Percentiles rank a stretch among this genome's conserved stretches.
Evolutionary conservation across 2,113 vertebrate genomes (phyloP).

Genomic region (Brachypteracias leptosomus): DNA sequence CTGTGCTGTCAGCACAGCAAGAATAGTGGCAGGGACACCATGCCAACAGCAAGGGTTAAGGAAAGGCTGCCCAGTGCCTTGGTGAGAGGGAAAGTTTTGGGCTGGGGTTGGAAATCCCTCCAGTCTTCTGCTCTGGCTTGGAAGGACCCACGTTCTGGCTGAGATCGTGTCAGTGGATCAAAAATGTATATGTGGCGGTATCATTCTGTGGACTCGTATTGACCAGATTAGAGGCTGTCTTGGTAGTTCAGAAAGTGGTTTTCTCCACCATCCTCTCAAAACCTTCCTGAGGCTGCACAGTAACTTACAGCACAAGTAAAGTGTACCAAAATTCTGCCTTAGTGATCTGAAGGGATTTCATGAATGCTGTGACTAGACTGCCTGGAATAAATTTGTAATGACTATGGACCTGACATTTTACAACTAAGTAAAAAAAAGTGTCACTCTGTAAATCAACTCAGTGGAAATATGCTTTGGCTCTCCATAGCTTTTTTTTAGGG

Average conservation of each 20-base stretch:
- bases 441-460: neutral
- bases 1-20: neutral
- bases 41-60: neutral
- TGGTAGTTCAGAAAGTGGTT: neutral
- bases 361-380: neutral
- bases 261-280: neutral
- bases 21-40: neutral
- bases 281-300: neutral
- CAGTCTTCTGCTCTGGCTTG: neutral
- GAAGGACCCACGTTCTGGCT: neutral
- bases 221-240: neutral
- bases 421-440: neutral
- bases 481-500: neutral
- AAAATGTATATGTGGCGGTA: fast-evolving
- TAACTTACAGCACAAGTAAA: neutral
- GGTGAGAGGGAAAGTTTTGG: neutral
- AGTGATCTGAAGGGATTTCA: neutral
- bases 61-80: neutral
- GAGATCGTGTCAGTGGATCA: neutral
- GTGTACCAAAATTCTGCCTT: neutral
- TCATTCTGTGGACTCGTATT: fast-evolving
- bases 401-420: neutral
- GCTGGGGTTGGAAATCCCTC: neutral
- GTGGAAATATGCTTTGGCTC: neutral
- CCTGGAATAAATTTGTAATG: neutral